A percentile compares a stretch with the other conserved stretches of the same genome.
These are phyloP conservation scores for Gasterosteus nipponicus DNA, from an alignment of 2,113 vertebrate genomes.

Conservation along the genomic window DNA sequence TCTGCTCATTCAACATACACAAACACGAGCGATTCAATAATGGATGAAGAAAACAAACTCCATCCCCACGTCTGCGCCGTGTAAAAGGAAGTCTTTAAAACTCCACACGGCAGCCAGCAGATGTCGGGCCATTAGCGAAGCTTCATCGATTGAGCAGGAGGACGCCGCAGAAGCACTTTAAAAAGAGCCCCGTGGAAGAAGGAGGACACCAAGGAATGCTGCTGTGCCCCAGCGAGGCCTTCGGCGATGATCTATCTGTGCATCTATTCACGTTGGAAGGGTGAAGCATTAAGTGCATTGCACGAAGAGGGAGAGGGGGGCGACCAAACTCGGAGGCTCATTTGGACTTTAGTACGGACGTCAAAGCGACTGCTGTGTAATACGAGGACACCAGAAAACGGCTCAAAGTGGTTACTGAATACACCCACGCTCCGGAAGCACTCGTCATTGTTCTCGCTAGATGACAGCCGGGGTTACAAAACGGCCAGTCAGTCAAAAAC, in stretches of 20 bases:
- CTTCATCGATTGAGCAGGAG: conserved; percentile 66
- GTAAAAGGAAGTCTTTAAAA: conserved; percentile 58
- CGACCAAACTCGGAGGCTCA: not conserved
- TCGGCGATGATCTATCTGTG: conserved; percentile 39
- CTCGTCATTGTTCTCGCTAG: conserved; percentile 41
- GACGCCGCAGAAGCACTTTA: conserved; percentile 60
- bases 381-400: conserved; percentile 41
- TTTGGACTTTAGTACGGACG: no score
- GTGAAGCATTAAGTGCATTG: not conserved
- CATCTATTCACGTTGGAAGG: conserved; percentile 23
- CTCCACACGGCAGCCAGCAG: conserved; percentile 46
- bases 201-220: conserved; percentile 45
- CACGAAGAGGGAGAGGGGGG: not conserved
- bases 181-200: conserved; percentile 37
- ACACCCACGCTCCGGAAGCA: conserved; percentile 44
- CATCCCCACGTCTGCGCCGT: conserved; percentile 33
- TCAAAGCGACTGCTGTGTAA: conserved; percentile 31
- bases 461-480: conserved; percentile 45
- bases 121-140: conserved; percentile 72
- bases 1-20: conserved; percentile 5
- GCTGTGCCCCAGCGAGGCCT: conserved; percentile 24
- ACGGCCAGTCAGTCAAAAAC: conserved; percentile 36
- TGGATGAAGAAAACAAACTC: conserved; percentile 53
- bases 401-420: conserved; percentile 27
- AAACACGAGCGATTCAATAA: conserved; percentile 50